Evolutionary conservation across 2,888 invertebrate genomes (phyloP).

Genomic region (Glaucopsyche alexis): DNA sequence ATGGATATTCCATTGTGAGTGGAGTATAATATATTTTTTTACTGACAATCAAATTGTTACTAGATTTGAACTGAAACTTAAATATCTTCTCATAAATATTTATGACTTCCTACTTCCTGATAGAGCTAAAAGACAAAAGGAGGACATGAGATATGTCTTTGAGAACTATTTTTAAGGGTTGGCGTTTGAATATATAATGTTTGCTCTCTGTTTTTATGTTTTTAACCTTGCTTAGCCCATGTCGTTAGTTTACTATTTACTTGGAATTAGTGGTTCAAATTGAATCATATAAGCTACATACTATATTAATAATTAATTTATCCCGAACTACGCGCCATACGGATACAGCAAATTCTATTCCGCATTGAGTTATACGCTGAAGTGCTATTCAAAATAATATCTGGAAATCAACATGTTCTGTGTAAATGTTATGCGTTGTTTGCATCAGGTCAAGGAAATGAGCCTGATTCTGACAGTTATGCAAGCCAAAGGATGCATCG

Average conservation of each 20-base stretch:
- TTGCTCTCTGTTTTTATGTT: too few species aligned
- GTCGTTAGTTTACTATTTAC: not conserved
- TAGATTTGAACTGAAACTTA: too few species aligned
- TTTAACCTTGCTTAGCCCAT: too few species aligned
- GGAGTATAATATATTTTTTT: too few species aligned
- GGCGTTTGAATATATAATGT: too few species aligned
- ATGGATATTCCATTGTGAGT: too few species aligned
- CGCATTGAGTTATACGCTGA: not conserved
- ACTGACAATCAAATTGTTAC: too few species aligned
- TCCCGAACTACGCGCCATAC: not conserved
- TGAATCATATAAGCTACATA: not conserved
- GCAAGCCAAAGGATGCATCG: conserved; percentile 21
- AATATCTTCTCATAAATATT: too few species aligned
- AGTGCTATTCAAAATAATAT: not conserved
- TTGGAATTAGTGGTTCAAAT: not conserved
- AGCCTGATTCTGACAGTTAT: conserved; percentile 27
- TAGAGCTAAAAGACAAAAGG: too few species aligned
- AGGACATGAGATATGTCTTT: too few species aligned
- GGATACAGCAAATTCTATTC: not conserved
- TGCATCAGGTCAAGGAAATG: not conserved
- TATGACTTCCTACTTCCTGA: too few species aligned
- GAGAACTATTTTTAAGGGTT: too few species aligned
- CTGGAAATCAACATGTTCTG: conserved; percentile 17
- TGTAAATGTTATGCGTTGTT: conserved; percentile 9
- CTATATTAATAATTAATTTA: not conserved